Percentiles rank a stretch among this genome's conserved stretches.
Conservation (phyloP, 2,888 invertebrate species). For the Cordilura impudica region DNA sequence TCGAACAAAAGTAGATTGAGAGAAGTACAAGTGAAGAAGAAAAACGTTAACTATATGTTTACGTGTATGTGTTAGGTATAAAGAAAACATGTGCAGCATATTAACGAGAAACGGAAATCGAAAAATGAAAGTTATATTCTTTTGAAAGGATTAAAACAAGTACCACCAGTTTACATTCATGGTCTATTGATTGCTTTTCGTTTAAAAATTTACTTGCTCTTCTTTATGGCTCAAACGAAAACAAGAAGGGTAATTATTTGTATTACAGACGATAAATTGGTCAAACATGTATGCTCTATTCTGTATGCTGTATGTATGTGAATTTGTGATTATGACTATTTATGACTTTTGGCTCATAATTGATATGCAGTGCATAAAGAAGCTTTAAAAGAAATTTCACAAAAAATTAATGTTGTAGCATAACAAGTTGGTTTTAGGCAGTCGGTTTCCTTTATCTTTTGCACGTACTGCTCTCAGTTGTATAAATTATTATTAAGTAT, state of each 20-base stretch:
- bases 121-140: constrained; percentile 47
- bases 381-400: background rate
- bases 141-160: constrained; percentile 42
- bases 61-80: background rate
- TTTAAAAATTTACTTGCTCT: constrained; percentile 10
- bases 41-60: background rate
- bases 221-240: constrained; percentile 24
- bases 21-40: background rate
- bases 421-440: background rate
- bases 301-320: background rate
- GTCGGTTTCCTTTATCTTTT: background rate
- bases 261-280: constrained; percentile 33
- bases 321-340: constrained; percentile 25
- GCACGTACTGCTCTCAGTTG: background rate
- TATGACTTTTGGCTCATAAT: constrained; percentile 22
- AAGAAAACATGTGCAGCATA: constrained; percentile 48
- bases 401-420: constrained; percentile 1
- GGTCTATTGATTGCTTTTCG: constrained; percentile 31
- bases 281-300: constrained; percentile 12
- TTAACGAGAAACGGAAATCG: constrained; percentile 58
- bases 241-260: constrained; percentile 43
- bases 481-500: background rate
- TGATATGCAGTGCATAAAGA: constrained; percentile 11
- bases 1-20: background rate
- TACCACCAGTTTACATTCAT: constrained; percentile 34